phyloP scores from a whole-genome alignment of 2,888 invertebrate genomes.

The Napeogenes inachia region DNA sequence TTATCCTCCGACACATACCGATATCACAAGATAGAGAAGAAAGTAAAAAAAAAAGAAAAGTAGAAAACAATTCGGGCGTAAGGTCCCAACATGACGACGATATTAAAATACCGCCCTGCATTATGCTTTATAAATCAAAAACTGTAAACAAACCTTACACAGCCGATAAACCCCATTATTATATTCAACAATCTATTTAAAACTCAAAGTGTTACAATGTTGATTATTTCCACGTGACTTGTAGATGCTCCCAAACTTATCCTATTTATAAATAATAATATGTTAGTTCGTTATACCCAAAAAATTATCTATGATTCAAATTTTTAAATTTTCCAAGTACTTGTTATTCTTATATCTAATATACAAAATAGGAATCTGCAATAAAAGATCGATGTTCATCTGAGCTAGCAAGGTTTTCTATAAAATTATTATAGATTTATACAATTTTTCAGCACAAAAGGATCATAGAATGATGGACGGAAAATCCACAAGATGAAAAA shows the following conservation, averaged over 20 bases:
- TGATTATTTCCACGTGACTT: constrained; percentile 23
- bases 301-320: constrained; percentile 38
- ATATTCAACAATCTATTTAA: constrained; percentile 11
- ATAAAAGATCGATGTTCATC: constrained; percentile 47
- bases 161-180: constrained; percentile 19
- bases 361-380: constrained; percentile 76
- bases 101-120: constrained; percentile 16
- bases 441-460: neutral
- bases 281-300: constrained; percentile 48
- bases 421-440: constrained; percentile 1
- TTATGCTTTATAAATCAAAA: constrained; percentile 10
- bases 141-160: constrained; percentile 20
- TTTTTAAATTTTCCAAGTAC: constrained; percentile 35
- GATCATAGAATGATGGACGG: constrained; percentile 15
- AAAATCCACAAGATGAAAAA: constrained; percentile 13
- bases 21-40: constrained; percentile 48
- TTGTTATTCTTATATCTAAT: constrained; percentile 66
- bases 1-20: constrained; percentile 40
- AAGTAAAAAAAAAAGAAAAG: constrained; percentile 32
- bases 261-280: constrained; percentile 56
- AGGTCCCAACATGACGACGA: constrained; percentile 28
- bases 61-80: constrained; percentile 29
- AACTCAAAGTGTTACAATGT: constrained; percentile 10
- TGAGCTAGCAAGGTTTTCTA: constrained; percentile 3
- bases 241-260: constrained; percentile 47